Evolutionary conservation across 2,113 vertebrate genomes (phyloP).

Genomic region (Glaucidium brasilianum): DNA sequence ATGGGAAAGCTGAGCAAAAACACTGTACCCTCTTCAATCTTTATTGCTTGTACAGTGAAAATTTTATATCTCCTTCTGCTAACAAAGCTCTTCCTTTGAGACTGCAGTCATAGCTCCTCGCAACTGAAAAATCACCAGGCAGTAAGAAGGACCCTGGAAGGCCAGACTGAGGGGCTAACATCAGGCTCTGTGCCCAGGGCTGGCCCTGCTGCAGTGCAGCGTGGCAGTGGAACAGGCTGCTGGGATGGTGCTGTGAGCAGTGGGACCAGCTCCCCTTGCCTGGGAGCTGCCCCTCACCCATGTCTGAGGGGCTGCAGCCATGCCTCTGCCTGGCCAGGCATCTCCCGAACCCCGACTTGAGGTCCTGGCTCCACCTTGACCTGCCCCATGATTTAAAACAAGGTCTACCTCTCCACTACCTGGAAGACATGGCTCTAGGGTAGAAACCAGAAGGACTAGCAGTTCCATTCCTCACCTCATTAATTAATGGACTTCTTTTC

Average conservation of each 20-base stretch:
- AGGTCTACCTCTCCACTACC: not conserved
- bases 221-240: not conserved
- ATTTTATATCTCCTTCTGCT: not conserved
- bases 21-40: not conserved
- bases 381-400: not conserved
- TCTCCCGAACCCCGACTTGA: fast-evolving
- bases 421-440: not conserved
- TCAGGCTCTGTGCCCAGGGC: not conserved
- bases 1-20: not conserved
- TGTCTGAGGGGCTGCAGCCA: not conserved
- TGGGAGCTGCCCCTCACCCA: not conserved
- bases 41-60: not conserved
- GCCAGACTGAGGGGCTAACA: not conserved
- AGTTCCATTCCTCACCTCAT: not conserved
- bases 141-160: not conserved
- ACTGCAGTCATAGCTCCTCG: not conserved
- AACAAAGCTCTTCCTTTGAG: not conserved
- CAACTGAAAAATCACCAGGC: not conserved
- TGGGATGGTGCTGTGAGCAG: no score
- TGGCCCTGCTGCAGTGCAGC: fast-evolving
- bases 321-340: not conserved
- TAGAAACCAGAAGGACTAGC: not conserved
- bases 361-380: fast-evolving
- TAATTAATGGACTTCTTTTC: not conserved
- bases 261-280: fast-evolving